Conservation (phyloP, 1,140 invertebrate species). For the Ladona fulva region DNA sequence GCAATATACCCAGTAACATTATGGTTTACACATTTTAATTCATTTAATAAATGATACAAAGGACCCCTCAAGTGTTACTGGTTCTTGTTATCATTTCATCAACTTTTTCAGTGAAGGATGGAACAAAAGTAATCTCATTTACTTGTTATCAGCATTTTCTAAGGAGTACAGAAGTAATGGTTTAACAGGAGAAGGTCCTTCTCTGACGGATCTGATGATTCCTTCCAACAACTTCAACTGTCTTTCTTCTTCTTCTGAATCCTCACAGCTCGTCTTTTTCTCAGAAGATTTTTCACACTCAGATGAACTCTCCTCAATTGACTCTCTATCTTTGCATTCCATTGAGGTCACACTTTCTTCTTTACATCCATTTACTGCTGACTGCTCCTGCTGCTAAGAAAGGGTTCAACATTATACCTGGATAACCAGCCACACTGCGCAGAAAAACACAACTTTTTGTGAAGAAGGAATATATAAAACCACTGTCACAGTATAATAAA, state of each 20-base stretch:
- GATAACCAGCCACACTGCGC: no score
- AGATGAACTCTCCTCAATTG: slow-evolving; percentile 45
- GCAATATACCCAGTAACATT: no score
- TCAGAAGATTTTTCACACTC: slow-evolving; percentile 16
- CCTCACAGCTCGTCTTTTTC: slow-evolving; percentile 21
- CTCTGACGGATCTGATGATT: slow-evolving; percentile 46
- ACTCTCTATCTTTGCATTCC: slow-evolving; percentile 27
- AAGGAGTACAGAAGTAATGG: slow-evolving; percentile 46
- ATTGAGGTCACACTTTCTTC: background rate
- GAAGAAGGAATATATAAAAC: no score
- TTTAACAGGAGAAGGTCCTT: slow-evolving; percentile 39
- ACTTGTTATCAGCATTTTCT: slow-evolving; percentile 48
- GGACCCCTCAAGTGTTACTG: no score
- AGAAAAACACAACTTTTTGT: no score
- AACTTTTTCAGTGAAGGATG: no score
- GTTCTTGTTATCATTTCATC: no score
- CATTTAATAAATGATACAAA: no score
- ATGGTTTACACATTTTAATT: no score
- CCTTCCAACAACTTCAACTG: slow-evolving; percentile 46
- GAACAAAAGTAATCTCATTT: slow-evolving; percentile 23
- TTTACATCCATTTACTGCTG: background rate
- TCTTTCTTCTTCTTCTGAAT: slow-evolving; percentile 47
- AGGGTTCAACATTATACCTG: no score
- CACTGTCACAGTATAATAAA: no score
- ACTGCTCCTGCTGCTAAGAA: no score